Percentiles rank a stretch among this genome's conserved stretches.
Evolutionary conservation across 2,797 vertebrate species (phyloP).

Genomic region (Enteromius trimaculatus): DNA sequence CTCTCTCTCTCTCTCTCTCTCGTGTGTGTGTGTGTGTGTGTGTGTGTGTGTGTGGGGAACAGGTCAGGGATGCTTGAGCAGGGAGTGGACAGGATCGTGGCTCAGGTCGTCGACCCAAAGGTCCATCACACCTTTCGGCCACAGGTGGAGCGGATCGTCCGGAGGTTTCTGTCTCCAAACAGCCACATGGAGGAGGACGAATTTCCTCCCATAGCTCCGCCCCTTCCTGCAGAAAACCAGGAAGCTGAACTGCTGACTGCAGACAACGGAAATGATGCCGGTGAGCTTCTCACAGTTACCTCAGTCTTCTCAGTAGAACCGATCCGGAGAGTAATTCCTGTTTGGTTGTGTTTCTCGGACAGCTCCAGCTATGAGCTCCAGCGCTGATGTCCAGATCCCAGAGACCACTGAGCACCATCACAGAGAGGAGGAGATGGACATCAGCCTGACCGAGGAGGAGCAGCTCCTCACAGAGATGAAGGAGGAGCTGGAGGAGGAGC

Average conservation of each 20-base stretch:
- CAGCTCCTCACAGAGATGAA: conserved; percentile 58
- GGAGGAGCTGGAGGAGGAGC: conserved; percentile 38
- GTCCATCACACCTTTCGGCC: conserved; percentile 97
- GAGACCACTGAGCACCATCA: conserved; percentile 84
- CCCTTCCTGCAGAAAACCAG: conserved; percentile 74
- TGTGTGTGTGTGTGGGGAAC: no score
- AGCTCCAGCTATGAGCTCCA: conserved; percentile 6
- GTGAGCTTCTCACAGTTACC: neutral
- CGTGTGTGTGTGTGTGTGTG: no score
- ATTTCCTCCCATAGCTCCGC: conserved; percentile 57
- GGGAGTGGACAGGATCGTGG: conserved; percentile 97
- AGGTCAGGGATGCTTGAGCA: conserved; percentile 99
- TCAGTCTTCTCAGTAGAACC: neutral
- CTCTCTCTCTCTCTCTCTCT: neutral
- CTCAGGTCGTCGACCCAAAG: conserved; percentile 98
- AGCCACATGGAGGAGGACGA: conserved; percentile 82
- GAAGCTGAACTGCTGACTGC: conserved; percentile 76
- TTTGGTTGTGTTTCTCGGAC: neutral
- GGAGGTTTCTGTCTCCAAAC: conserved; percentile 91
- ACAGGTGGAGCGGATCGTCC: conserved; percentile 95
- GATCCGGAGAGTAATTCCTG: neutral
- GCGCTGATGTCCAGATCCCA: conserved; percentile 79
- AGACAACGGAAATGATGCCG: conserved; percentile 72
- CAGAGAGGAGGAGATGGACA: conserved; percentile 70
- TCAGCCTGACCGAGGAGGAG: conserved; percentile 70